Conservation (phyloP, 2,888 invertebrate species). For the Branchellion lobata region DNA sequence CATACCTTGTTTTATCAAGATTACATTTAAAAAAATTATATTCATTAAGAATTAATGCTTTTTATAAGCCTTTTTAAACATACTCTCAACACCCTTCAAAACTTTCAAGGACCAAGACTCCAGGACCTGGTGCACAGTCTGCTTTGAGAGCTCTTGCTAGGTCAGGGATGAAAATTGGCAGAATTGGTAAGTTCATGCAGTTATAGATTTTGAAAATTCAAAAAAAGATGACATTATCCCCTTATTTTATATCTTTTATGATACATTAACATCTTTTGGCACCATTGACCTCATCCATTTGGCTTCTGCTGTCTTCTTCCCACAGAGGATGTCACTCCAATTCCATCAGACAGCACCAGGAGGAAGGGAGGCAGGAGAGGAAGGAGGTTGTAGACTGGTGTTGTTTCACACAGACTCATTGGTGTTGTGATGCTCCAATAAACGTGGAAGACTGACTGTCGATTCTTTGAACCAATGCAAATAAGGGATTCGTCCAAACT, state of each 20-base stretch:
- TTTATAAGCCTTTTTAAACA: not conserved
- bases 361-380: constrained; percentile 99
- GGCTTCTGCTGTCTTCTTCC: too few relatives aligned
- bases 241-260: too few relatives aligned
- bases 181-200: constrained; percentile 73
- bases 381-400: constrained; percentile 80
- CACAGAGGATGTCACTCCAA: constrained; percentile 93
- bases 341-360: constrained; percentile 96
- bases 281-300: too few relatives aligned
- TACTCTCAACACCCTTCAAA: constrained; percentile 57
- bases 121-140: constrained; percentile 94
- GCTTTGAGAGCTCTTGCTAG: constrained; percentile 96
- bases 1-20: not conserved
- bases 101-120: constrained; percentile 81
- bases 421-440: too few relatives aligned
- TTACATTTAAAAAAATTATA: too few relatives aligned
- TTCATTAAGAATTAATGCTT: too few relatives aligned
- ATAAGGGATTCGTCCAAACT: too few relatives aligned
- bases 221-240: too few relatives aligned
- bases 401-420: not conserved
- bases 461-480: too few relatives aligned
- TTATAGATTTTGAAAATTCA: too few relatives aligned
- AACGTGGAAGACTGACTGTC: too few relatives aligned
- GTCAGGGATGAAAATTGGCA: constrained; percentile 98
- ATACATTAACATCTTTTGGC: too few relatives aligned